Evolutionary conservation across 2,113 vertebrate species (phyloP), one percentile per base, ranked within the genome.

Genomic region (Hucho hucho): DNA sequence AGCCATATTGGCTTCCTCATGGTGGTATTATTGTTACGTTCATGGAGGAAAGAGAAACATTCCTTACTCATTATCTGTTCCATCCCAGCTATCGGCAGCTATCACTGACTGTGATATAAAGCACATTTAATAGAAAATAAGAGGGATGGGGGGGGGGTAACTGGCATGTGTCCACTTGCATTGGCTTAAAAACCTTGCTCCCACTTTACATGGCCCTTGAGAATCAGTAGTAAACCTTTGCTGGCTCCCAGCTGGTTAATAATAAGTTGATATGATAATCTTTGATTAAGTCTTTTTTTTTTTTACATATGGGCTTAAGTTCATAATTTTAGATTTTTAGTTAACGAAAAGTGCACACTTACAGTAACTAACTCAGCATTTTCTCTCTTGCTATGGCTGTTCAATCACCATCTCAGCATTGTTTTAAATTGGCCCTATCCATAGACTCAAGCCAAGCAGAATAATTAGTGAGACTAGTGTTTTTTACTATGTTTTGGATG

Each of bases 361-460:
- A n/a, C 5, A 68, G 70, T 75, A 77, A 58, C 53, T 66, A 86
- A 77, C 56, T 78, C 82, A 76, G 84, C 81, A 70, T 67, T 79
- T 74, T 29, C 37, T 79, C 58, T 22, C 24, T 69, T 37, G 73
- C 78, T 77, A 49, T 78, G 77, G 53, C 76, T 79, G 64, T 76
- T 63, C 18, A 63, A 61, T 22, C 20, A 3, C 1, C 18, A 61
- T 22, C 18, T 61, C 58, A 61, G 58, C 58, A 61, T 53, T 61
- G 58, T 61, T n/a, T 22, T 22, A 53, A 53, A 53, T 16, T 16
- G 49, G 13, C 49, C 14, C 16, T 16, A 11, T 22, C n/a, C 58
- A 61, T 22, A 24, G 58, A 22, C 18, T 61, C 20, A 61, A 22
- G 18, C 18, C 5, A 61, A 61, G 11, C 58, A 61, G 58, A 61